phyloP scores from a whole-genome alignment of 2,113 vertebrate species.

The Agelaius tricolor region DNA sequence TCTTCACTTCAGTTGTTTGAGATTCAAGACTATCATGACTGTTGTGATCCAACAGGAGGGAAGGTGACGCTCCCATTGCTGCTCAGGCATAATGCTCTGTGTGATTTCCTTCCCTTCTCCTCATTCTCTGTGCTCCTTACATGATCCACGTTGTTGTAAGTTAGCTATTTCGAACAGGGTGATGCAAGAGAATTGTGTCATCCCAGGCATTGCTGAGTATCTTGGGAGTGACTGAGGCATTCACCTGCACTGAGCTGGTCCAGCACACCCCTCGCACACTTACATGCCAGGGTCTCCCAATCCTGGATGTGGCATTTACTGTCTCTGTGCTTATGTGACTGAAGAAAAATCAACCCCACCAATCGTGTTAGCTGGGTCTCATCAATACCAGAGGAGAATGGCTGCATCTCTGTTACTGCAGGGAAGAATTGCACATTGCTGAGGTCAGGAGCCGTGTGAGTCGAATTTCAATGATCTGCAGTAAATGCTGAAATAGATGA shows the following conservation, averaged over 20 bases:
- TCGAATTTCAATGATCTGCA: conserved; percentile 28
- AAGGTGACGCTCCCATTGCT: fast-evolving
- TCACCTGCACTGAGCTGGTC: background rate
- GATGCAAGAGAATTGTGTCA: background rate
- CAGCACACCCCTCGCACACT: background rate
- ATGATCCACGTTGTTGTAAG: background rate
- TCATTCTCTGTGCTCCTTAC: background rate
- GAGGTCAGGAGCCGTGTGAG: background rate
- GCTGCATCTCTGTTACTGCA: background rate
- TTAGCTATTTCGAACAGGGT: background rate
- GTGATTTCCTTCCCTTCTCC: background rate
- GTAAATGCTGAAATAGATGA: background rate
- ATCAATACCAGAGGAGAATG: background rate
- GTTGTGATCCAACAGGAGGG: fast-evolving
- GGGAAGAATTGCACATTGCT: background rate
- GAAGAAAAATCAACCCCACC: background rate
- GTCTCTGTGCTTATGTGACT: background rate
- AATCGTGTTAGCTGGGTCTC: background rate
- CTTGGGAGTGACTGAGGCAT: background rate
- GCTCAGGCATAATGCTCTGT: background rate
- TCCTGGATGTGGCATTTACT: background rate
- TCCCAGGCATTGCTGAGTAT: background rate
- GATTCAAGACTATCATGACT: background rate
- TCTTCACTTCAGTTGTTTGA: background rate
- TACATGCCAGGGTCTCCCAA: fast-evolving